A percentile compares a stretch with the other conserved stretches of the same genome.
Conservation (phyloP, 2,113 vertebrate genomes). For the Acanthisitta chloris region DNA sequence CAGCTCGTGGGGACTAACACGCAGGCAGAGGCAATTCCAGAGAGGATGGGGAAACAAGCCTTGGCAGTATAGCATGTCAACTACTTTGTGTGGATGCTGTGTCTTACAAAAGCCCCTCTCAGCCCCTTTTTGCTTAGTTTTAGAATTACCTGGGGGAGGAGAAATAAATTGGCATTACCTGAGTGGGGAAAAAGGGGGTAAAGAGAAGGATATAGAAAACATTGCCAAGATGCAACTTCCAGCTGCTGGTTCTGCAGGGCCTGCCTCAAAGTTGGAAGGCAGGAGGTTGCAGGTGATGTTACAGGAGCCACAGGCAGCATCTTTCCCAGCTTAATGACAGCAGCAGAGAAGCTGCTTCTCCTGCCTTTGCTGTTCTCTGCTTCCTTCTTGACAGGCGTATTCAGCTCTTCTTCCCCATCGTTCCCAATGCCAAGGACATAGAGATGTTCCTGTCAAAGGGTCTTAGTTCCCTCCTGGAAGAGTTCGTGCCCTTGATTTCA, state of each 20-base stretch:
- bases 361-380: not conserved
- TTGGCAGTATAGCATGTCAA: not conserved
- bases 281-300: not conserved
- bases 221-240: not conserved
- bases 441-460: not conserved
- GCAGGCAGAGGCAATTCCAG: not conserved
- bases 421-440: not conserved
- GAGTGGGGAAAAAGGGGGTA: fast-evolving
- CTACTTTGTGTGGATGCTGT: not conserved
- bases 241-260: not conserved
- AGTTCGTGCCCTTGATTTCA: slow-evolving; percentile 11
- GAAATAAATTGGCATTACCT: not conserved
- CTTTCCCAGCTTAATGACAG: not conserved
- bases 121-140: not conserved
- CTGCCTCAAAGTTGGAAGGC: not conserved
- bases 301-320: not conserved
- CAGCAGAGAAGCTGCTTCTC: not conserved
- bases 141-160: not conserved
- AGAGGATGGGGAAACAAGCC: not conserved
- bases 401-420: not conserved
- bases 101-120: not conserved
- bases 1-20: fast-evolving
- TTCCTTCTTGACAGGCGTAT: not conserved
- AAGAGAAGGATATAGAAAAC: not conserved
- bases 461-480: not conserved